Conservation (phyloP, 1,140 invertebrate species). For the Drosophila arawakana region DNA sequence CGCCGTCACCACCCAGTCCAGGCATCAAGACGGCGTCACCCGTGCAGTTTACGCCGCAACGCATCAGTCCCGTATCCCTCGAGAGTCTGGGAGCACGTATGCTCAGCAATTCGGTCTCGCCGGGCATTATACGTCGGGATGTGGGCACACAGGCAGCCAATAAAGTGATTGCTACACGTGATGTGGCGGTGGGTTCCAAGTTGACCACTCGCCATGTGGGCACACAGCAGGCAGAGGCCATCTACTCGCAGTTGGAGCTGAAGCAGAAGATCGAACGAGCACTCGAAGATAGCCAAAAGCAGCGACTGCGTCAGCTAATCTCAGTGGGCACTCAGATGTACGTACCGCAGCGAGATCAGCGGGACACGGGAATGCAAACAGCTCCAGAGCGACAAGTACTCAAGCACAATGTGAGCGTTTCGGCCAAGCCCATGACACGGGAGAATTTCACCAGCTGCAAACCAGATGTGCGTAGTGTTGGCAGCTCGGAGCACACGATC, state of each 20-base stretch:
- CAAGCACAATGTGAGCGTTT: conserved; percentile 58
- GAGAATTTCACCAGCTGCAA: conserved; percentile 84
- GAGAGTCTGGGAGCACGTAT: conserved; percentile 76
- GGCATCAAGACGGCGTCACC: conserved; percentile 66
- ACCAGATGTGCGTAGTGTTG: conserved; percentile 84
- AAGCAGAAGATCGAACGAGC: conserved; percentile 58
- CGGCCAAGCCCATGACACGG: conserved; percentile 59
- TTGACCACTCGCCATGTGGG: conserved; percentile 49
- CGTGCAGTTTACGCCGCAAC: conserved; percentile 77
- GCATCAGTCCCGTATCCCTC: conserved; percentile 77
- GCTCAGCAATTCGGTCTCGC: conserved; percentile 66
- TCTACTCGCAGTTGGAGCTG: conserved; percentile 70
- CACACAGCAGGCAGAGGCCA: conserved; percentile 50
- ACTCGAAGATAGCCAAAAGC: conserved; percentile 42
- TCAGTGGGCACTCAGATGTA: conserved; percentile 82
- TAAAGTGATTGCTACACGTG: conserved; percentile 57
- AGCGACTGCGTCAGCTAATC: conserved; percentile 80
- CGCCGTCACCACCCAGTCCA: conserved; percentile 67
- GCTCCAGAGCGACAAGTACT: conserved; percentile 65
- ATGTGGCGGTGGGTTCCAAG: conserved; percentile 59
- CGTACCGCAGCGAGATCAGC: conserved; percentile 63
- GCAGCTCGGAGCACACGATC: conserved; percentile 85
- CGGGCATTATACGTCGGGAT: conserved; percentile 85
- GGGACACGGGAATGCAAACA: conserved; percentile 67
- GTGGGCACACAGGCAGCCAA: conserved; percentile 88